Percentiles rank a stretch among this genome's conserved stretches.
These are phyloP conservation scores for Drosophila dunni DNA, from an alignment of 1,140 invertebrate genomes.

Conservation along the genomic window DNA sequence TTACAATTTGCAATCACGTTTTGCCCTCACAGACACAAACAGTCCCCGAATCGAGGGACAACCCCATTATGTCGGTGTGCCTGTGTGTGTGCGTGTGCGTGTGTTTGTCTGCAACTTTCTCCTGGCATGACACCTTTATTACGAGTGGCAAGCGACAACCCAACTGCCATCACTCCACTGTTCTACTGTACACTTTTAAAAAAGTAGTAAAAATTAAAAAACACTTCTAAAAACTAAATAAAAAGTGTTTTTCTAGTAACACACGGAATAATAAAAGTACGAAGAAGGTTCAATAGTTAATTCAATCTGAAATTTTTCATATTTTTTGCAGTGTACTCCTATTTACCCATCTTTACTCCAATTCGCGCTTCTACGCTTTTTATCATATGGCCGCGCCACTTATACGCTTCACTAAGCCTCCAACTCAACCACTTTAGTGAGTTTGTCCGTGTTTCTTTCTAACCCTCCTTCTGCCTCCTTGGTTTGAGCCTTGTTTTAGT, in stretches of 20 bases:
- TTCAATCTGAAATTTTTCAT: too few relatives aligned
- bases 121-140: slow-evolving; percentile 74
- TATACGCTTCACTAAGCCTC: slow-evolving; percentile 59
- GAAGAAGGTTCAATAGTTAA: too few relatives aligned
- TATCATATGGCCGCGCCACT: slow-evolving; percentile 72
- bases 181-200: too few relatives aligned
- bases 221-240: too few relatives aligned
- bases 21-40: slow-evolving; percentile 32
- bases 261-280: too few relatives aligned
- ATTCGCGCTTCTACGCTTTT: slow-evolving; percentile 51
- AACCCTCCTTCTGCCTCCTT: slow-evolving; percentile 18
- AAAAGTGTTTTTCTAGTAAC: too few relatives aligned
- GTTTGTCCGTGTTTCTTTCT: slow-evolving; percentile 18
- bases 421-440: slow-evolving; percentile 40
- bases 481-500: slow-evolving; percentile 72
- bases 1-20: slow-evolving; percentile 84
- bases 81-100: slow-evolving; percentile 8
- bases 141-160: slow-evolving; percentile 48
- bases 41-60: slow-evolving; percentile 27
- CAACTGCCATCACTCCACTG: slow-evolving; percentile 3
- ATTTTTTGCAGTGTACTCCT: slow-evolving; percentile 28
- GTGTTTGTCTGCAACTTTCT: slow-evolving; percentile 61
- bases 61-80: background rate
- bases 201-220: too few relatives aligned
- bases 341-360: slow-evolving; percentile 30